Evolutionary conservation across 2,113 vertebrate genomes (phyloP).

Genomic region (Cavia porcellus): DNA sequence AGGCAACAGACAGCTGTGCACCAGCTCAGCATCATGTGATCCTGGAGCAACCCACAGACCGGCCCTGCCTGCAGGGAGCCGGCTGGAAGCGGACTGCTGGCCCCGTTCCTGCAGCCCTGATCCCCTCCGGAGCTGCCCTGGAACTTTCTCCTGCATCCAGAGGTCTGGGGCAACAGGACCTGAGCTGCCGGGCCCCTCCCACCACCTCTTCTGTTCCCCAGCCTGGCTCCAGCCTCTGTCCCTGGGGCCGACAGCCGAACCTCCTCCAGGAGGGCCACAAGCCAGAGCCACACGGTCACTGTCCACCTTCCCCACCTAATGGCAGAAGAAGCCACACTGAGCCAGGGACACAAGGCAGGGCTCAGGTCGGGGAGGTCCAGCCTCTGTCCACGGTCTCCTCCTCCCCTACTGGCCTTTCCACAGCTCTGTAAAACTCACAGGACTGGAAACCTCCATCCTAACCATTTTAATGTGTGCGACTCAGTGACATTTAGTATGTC

Average conservation of each 20-base stretch:
- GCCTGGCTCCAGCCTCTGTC: neutral
- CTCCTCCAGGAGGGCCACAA: neutral
- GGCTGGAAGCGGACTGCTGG: neutral
- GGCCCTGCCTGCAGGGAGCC: neutral
- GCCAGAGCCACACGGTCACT: neutral
- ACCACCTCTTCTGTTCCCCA: neutral
- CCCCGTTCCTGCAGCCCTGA: no score
- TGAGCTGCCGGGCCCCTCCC: neutral
- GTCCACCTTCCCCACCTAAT: neutral
- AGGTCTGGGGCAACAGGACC: neutral
- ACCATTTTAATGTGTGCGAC: no score
- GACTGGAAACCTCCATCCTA: neutral
- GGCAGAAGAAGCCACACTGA: neutral
- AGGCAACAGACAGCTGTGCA: neutral
- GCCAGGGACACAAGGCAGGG: no score
- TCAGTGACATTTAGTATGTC: neutral
- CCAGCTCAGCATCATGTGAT: accelerated
- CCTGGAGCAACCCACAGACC: no score
- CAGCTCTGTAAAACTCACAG: neutral
- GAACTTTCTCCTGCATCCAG: neutral
- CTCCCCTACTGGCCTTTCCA: no score
- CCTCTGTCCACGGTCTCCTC: no score
- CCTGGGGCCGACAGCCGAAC: neutral
- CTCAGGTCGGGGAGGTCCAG: neutral
- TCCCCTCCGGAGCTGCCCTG: neutral